Percentiles rank a stretch among this genome's conserved stretches.
Conservation (phyloP, 1,140 invertebrate genomes). For the Drosophila sp. region DNA sequence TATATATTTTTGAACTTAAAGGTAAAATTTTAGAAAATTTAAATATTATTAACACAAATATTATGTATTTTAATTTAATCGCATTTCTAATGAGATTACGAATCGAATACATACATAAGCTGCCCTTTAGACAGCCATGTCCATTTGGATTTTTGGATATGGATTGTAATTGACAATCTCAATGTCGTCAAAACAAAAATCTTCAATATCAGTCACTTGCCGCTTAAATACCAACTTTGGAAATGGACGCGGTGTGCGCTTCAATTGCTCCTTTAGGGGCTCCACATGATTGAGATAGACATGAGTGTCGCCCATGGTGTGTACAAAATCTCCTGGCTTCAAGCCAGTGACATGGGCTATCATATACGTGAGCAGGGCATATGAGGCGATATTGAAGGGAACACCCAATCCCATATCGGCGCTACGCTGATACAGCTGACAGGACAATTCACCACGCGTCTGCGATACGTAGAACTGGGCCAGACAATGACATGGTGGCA, state of each 20-base stretch:
- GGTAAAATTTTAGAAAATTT: background rate
- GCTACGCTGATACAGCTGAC: constrained; percentile 97
- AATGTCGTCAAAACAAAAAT: constrained; percentile 96
- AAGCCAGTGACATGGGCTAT: constrained; percentile 96
- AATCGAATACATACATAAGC: background rate
- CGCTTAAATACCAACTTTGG: constrained; percentile 91
- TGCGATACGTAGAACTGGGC: constrained; percentile 97
- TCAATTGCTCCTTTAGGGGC: constrained; percentile 92
- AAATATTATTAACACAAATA: background rate
- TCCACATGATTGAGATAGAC: constrained; percentile 97
- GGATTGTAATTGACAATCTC: constrained; percentile 94
- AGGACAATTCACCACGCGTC: constrained; percentile 88
- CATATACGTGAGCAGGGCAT: constrained; percentile 97
- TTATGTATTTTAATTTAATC: background rate
- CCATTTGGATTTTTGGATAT: constrained; percentile 95
- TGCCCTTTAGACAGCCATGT: constrained; percentile 94
- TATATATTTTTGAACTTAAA: no score
- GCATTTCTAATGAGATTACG: constrained; percentile 1
- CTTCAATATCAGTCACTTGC: constrained; percentile 91
- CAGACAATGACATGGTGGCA: constrained; percentile 98
- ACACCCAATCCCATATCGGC: constrained; percentile 99
- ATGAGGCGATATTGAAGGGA: constrained; percentile 99
- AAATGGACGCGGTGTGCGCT: constrained; percentile 91
- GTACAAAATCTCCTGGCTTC: constrained; percentile 97
- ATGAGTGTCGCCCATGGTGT: constrained; percentile 98